Evolutionary conservation across 2,113 vertebrate species (phyloP), one percentile per base, ranked within the genome.

Genomic region (Gila orcuttii): DNA sequence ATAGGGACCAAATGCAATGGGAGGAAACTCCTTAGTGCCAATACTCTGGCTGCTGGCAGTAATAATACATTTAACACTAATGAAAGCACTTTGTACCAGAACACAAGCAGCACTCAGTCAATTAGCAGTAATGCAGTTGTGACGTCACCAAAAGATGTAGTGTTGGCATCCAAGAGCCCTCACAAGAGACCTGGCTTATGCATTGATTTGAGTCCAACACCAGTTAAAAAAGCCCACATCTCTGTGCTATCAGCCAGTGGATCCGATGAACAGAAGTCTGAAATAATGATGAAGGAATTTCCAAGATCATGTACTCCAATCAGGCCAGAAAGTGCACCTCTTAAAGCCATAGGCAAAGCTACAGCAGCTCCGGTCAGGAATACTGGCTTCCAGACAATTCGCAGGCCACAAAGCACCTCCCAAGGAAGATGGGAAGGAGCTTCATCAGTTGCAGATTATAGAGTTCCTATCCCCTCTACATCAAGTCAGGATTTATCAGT

Each of bases 141-240:
- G 85, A 84, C 83, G 66, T 84, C 91, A 87, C 79, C 86, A 68
- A 97, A 95, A 92, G 96, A 97, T 90, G 89, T 86, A 84, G 95
- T 96, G 90, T 85, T 93, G 52, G 93, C 95, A 89, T 94, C 93
- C 85, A 97, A 94, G 92, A 96, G 95, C 92, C 95, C 96, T 77
- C 95, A 97, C 90, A 99, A 99, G 91, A 95, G 98, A 89, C 95
- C 95, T 80, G 92, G 95, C 81, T 85, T 94, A 17, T 92, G 95
- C 88, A 95, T 96, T 86, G 96, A 97, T 84, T 91, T 94, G 47
- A 95, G 96, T 89, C 90, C 95, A 84, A 96, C 96, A 55, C 97
- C 97, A 83, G 87, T 96, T 87, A 99, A 99, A 93, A 98, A 97
- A 85, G 94, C 95, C 69, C 96, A 97, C 64, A 92, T 97, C 90